Base-by-base conservation (phyloP, 1,140 invertebrate species). In the Drosophila orena region DNA sequence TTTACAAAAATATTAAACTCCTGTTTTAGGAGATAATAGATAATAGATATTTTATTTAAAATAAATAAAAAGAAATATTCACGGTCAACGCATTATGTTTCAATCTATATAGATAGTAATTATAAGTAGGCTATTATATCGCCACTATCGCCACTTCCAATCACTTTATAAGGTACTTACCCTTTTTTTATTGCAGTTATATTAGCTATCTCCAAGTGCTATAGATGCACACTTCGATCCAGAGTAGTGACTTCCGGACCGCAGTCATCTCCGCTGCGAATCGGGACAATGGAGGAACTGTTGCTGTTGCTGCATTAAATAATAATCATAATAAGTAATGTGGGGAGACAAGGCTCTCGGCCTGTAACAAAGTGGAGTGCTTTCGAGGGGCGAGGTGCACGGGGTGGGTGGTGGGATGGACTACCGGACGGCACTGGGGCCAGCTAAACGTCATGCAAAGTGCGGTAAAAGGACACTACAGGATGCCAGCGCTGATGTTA, bases 271-370 rank as follows among this genome's bases (percentile, higher is more conserved):
- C 78, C 65, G 43, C 34, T 35, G 44, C 14, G 49, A 44, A 24
- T 40, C 38, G 46, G 68, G 34, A 64, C 47, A 58, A 70, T 53
- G 59, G 46, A 56, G 54, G 46, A 70, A 79, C 83, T 88, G 83
- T 88, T 86, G 81, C 74, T 81, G 81, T 72, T 64, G 77, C 83
- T 83, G 79, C 83, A 86, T 86, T 86, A 86, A 86, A 86, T 86
- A 86, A 89, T 86, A 86, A 86, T 86, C 79, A 83, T 89, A 86
- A 86, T 86, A 86, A 89, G 83, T 86, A 86, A 86, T 83, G 84
- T 73, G 65, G 75, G 59, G 70, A 79, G 71, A 81, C 71, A 66
- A 62, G 44, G 84, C 68, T 73, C 69, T 70, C 58, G 69, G 65
- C 57, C 73, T 47, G 24, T 34, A 65, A 54, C 79, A 74, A 77